Evolutionary conservation across 2,888 invertebrate species (phyloP).

Genomic region (Timandra comae): DNA sequence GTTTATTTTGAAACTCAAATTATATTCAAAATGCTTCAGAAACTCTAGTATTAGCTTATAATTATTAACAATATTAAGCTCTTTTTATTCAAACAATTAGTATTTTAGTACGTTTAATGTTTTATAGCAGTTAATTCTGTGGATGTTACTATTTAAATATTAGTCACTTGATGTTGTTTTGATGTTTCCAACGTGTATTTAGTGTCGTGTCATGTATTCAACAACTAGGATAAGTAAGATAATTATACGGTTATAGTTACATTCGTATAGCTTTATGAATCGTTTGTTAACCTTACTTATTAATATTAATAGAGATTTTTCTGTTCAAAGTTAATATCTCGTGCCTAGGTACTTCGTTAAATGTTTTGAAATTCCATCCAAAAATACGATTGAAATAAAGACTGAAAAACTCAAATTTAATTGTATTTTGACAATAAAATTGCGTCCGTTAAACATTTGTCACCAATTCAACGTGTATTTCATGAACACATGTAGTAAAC

Average conservation of each 20-base stretch:
- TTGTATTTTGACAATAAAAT: conserved; percentile 49
- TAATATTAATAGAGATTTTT: too few species aligned
- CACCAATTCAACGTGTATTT: conserved; percentile 7
- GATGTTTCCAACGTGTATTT: background rate
- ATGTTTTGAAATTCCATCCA: conserved; percentile 39
- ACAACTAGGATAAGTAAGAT: background rate
- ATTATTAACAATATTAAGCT: too few species aligned
- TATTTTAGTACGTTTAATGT: too few species aligned
- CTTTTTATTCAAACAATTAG: too few species aligned
- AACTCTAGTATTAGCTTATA: too few species aligned
- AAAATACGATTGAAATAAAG: conserved; percentile 37
- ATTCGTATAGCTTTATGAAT: background rate
- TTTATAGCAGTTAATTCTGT: too few species aligned
- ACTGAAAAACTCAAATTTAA: conserved; percentile 44
- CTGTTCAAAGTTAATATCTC: background rate
- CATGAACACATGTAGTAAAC: too few species aligned
- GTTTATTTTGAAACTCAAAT: too few species aligned
- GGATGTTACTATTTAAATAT: background rate
- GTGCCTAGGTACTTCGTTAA: conserved; percentile 1
- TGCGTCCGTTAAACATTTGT: conserved; percentile 41
- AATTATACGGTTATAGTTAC: background rate
- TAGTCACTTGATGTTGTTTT: background rate
- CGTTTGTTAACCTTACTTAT: too few species aligned
- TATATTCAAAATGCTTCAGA: too few species aligned
- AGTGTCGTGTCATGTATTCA: background rate